Conservation (phyloP, 2,113 vertebrate genomes). For the Oenanthe melanoleuca region DNA sequence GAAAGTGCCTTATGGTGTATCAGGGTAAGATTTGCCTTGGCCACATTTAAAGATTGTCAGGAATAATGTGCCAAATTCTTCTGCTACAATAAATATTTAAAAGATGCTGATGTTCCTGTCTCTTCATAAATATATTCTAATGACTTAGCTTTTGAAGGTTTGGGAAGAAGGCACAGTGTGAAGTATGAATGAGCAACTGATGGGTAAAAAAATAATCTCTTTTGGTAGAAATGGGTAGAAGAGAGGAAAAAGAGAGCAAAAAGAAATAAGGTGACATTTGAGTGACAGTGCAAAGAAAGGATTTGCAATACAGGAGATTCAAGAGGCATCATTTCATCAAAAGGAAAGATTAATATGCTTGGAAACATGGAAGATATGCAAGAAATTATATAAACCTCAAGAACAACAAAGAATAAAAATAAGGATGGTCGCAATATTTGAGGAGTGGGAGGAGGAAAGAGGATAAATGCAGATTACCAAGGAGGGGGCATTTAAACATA, state of each 20-base stretch:
- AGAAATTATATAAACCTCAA: background rate
- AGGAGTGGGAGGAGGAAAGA: background rate
- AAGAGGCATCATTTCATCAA: background rate
- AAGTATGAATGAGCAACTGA: background rate
- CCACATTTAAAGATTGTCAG: background rate
- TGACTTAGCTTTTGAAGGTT: background rate
- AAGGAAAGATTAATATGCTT: background rate
- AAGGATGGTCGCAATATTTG: background rate
- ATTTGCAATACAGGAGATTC: conserved; percentile 6
- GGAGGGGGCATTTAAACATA: background rate
- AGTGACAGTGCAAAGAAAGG: conserved; percentile 15
- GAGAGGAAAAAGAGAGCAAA: background rate
- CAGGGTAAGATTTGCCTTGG: background rate
- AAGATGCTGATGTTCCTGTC: background rate
- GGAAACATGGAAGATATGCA: background rate
- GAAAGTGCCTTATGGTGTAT: background rate
- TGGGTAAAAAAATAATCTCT: background rate
- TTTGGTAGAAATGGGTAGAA: background rate
- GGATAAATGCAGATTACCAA: background rate
- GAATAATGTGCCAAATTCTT: background rate
- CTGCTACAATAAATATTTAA: background rate
- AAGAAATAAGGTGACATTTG: background rate
- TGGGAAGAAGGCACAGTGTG: background rate
- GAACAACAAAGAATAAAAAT: background rate
- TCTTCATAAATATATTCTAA: background rate